phyloP scores from a whole-genome alignment of 2,888 invertebrate genomes.

The Panopea generosa region DNA sequence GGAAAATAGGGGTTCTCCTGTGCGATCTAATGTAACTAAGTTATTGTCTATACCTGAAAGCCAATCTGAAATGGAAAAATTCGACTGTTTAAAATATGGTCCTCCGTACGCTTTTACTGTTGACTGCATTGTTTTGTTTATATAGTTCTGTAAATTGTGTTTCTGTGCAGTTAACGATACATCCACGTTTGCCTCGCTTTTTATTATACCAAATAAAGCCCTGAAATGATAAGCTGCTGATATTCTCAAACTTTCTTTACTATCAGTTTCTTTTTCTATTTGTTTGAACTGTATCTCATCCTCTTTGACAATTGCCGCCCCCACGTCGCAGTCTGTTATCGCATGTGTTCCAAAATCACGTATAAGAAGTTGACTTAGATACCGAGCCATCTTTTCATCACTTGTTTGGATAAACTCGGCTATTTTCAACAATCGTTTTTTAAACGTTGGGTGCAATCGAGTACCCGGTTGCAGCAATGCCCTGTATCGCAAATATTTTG shows the following conservation, averaged over 20 bases:
- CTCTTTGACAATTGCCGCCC: slow-evolving; percentile 38
- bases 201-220: slow-evolving; percentile 17
- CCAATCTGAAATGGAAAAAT: slow-evolving; percentile 26
- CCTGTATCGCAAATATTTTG: slow-evolving; percentile 35
- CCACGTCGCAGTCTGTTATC: slow-evolving; percentile 42
- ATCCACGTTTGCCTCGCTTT: background rate
- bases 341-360: slow-evolving; percentile 62
- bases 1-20: slow-evolving; percentile 39
- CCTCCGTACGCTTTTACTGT: background rate
- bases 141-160: no score
- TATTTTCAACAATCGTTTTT: slow-evolving; percentile 41
- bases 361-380: slow-evolving; percentile 46
- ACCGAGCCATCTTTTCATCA: slow-evolving; percentile 23
- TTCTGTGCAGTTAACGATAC: no score
- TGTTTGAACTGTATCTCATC: slow-evolving; percentile 30
- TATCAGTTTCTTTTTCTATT: slow-evolving; percentile 3
- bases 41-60: slow-evolving; percentile 25
- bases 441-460: slow-evolving; percentile 38
- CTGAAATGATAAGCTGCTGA: slow-evolving; percentile 10
- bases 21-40: slow-evolving; percentile 48
- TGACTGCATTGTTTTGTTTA: no score
- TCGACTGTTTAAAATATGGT: slow-evolving; percentile 11
- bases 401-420: slow-evolving; percentile 33
- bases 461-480: slow-evolving; percentile 32
- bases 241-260: slow-evolving; percentile 6